Conservation (phyloP, 2,113 vertebrate species). For the Ophthalmotilapia sp. region DNA sequence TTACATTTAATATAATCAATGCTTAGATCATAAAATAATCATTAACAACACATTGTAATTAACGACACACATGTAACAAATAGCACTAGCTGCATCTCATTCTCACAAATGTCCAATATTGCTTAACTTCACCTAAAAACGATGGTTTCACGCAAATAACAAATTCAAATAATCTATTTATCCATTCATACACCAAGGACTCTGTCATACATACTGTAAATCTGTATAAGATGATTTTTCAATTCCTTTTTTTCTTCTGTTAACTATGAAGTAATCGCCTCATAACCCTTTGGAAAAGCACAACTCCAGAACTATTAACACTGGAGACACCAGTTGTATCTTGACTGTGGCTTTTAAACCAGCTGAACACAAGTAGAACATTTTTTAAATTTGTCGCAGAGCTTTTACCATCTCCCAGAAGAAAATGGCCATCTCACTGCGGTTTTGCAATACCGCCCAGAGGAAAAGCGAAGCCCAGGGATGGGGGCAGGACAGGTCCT, state of each 20-base stretch:
- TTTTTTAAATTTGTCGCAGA: background rate
- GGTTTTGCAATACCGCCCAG: no score
- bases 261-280: no score
- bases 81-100: background rate
- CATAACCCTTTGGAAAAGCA: no score
- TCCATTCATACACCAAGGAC: background rate
- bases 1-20: background rate
- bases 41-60: background rate
- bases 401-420: no score
- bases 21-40: background rate
- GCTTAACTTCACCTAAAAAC: no score
- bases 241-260: no score
- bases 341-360: no score
- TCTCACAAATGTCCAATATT: background rate
- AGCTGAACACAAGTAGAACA: background rate
- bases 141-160: no score
- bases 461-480: no score
- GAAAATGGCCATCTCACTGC: no score
- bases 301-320: background rate
- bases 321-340: no score
- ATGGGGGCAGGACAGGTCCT: background rate
- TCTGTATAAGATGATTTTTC: background rate
- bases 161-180: background rate
- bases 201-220: background rate
- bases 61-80: background rate